phyloP scores from a whole-genome alignment of 2,888 invertebrate genomes.

The Brenthis ino region DNA sequence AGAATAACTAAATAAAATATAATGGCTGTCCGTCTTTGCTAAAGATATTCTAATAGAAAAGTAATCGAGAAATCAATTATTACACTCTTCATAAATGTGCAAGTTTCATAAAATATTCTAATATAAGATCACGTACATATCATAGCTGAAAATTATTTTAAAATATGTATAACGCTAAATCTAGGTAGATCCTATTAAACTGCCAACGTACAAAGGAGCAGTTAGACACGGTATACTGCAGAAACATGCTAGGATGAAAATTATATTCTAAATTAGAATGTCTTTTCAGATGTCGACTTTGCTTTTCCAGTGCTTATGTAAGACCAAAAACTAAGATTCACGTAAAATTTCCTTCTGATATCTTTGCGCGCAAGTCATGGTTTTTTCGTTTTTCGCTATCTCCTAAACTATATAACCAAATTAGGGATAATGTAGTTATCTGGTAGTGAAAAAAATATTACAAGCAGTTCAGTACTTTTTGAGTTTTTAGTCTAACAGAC shows the following conservation, averaged over 20 bases:
- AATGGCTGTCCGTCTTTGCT: too few species aligned
- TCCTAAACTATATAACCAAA: too few species aligned
- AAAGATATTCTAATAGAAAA: too few species aligned
- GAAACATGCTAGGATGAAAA: constrained; percentile 11
- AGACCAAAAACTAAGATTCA: not conserved
- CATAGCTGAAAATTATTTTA: not conserved
- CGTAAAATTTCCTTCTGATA: not conserved
- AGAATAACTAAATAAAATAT: too few species aligned
- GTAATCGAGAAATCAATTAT: too few species aligned
- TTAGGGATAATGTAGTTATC: too few species aligned
- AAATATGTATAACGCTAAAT: constrained; percentile 17
- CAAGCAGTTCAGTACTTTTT: too few species aligned
- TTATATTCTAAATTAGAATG: constrained; percentile 17
- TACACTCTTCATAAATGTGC: too few species aligned
- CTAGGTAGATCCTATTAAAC: constrained; percentile 11
- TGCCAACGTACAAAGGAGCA: constrained; percentile 18
- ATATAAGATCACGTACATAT: not conserved
- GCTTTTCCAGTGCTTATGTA: not conserved
- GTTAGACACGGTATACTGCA: constrained; percentile 19
- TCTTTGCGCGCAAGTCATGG: not conserved
- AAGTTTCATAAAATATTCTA: not conserved
- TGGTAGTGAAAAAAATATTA: too few species aligned
- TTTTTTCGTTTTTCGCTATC: too few species aligned
- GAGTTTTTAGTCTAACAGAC: too few species aligned
- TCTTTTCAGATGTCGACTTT: constrained; percentile 8